Evolutionary conservation across 1,140 invertebrate species (phyloP).

Genomic region (Drosophila melanica): DNA sequence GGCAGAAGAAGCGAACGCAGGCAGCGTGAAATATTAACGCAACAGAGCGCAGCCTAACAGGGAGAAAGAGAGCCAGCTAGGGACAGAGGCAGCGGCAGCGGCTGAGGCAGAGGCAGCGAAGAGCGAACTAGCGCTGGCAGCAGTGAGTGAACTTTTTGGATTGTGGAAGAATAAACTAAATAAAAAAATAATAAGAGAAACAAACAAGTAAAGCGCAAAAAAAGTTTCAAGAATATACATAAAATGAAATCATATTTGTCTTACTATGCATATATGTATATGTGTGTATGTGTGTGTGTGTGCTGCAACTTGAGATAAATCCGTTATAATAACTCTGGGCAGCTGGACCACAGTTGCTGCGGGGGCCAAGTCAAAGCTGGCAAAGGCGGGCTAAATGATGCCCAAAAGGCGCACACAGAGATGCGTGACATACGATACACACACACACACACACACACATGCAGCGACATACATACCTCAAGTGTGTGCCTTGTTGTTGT

Average conservation of each 20-base stretch:
- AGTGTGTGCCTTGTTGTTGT: constrained; percentile 46
- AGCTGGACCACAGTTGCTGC: constrained; percentile 41
- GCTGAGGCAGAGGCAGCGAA: background rate
- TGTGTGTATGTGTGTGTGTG: constrained; percentile 28
- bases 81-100: background rate
- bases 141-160: constrained; percentile 36
- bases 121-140: constrained; percentile 2
- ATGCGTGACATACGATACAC: constrained; percentile 18
- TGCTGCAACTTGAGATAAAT: constrained; percentile 78
- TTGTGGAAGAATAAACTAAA: constrained; percentile 60
- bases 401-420: constrained; percentile 48
- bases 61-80: background rate
- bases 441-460: constrained; percentile 35
- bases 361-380: constrained; percentile 17
- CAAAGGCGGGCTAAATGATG: constrained; percentile 61
- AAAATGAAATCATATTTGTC: constrained; percentile 68
- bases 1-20: constrained; percentile 19
- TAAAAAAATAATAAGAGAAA: constrained; percentile 37
- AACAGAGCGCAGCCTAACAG: constrained; percentile 25
- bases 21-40: constrained; percentile 32
- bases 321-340: constrained; percentile 79
- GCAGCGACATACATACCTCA: constrained; percentile 41
- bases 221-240: constrained; percentile 63
- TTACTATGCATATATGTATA: constrained; percentile 28
- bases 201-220: constrained; percentile 50